Conservation (phyloP, 2,888 invertebrate species). For the Cancer borealis region DNA sequence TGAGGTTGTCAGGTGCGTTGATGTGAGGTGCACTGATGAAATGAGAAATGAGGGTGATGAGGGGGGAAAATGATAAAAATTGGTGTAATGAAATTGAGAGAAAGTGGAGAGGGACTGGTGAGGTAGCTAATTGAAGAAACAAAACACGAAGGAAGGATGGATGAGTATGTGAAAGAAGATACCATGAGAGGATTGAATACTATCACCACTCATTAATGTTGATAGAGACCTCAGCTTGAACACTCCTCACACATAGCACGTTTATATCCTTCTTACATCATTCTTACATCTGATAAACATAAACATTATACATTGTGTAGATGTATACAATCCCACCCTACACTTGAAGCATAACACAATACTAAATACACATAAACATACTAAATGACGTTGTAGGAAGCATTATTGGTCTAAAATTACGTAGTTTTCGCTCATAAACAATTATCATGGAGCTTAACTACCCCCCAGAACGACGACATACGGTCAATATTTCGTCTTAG, state of each 20-base stretch:
- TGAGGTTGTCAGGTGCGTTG: not conserved
- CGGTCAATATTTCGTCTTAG: not conserved
- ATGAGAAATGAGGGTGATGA: not conserved
- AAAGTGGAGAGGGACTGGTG: not conserved
- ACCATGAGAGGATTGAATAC: conserved; percentile 15
- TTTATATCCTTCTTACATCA: not conserved
- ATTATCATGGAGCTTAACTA: not conserved
- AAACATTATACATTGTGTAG: not conserved
- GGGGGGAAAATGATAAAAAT: not conserved
- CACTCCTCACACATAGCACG: not conserved
- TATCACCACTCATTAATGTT: not conserved
- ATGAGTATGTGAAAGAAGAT: not conserved
- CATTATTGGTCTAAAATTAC: not conserved
- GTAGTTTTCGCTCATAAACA: not conserved
- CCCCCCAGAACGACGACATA: not conserved
- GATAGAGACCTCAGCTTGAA: not conserved
- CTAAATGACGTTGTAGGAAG: not conserved
- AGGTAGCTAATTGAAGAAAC: not conserved
- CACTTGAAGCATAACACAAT: not conserved
- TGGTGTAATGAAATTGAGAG: not conserved
- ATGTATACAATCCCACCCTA: not conserved
- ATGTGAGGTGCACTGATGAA: not conserved
- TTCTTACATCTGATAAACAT: not conserved
- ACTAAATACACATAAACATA: not conserved
- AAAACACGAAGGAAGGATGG: not conserved